Conservation (phyloP, 2,797 vertebrate species). For the Prionace glauca region DNA sequence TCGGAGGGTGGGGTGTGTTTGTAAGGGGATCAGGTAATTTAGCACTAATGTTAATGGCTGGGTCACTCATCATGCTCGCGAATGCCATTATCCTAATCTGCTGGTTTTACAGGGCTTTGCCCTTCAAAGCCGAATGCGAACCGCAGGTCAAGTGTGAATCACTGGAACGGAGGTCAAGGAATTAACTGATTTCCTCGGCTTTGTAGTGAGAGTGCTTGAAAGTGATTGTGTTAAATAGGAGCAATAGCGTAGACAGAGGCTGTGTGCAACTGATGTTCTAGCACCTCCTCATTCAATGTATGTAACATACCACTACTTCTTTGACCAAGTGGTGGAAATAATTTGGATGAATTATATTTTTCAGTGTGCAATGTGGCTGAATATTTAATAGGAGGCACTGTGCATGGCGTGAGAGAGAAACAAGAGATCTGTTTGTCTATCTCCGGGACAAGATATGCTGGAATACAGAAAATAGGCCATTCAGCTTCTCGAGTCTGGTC, state of each 20-base stretch:
- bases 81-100: constrained; percentile 33
- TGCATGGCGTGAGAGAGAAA: background rate
- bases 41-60: background rate
- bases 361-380: no score
- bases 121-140: constrained; percentile 17
- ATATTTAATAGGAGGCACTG: background rate
- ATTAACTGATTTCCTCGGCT: constrained; percentile 31
- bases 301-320: background rate
- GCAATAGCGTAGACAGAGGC: background rate
- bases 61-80: background rate
- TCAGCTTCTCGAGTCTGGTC: background rate
- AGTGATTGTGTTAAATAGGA: background rate
- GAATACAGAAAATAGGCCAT: background rate
- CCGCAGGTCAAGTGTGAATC: constrained; percentile 28
- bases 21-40: constrained; percentile 28
- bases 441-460: background rate
- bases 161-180: background rate
- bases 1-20: background rate
- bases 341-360: background rate
- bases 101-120: constrained; percentile 17
- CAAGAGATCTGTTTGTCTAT: background rate
- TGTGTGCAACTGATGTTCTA: background rate
- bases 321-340: background rate
- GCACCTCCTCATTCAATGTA: background rate
- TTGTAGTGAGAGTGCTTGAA: constrained; percentile 15